A percentile compares a stretch with the other conserved stretches of the same genome.
phyloP scores from a whole-genome alignment of 2,113 vertebrate genomes.

The Nicator chloris region DNA sequence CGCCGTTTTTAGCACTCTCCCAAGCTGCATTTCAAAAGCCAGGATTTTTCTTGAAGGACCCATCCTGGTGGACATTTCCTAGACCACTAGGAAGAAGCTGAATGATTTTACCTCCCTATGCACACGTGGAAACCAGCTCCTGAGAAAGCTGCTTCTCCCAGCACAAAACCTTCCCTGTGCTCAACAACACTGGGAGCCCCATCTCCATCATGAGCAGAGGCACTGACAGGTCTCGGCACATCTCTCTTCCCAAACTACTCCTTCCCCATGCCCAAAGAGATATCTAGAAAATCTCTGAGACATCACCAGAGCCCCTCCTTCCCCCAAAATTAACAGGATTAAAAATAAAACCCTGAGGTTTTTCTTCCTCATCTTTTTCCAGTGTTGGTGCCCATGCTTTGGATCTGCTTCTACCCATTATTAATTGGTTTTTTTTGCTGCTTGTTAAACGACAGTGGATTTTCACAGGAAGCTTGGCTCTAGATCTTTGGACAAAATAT shows the following conservation, averaged over 20 bases:
- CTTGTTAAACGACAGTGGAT: neutral
- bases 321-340: neutral
- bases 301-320: neutral
- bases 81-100: neutral
- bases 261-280: neutral
- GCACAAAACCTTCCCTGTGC: neutral
- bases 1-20: conserved; percentile 66
- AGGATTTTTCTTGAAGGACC: conserved; percentile 62
- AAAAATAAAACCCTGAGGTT: neutral
- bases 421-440: neutral
- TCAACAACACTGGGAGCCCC: neutral
- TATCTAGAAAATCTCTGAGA: neutral
- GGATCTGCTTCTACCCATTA: neutral
- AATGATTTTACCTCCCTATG: neutral
- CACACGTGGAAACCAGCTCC: neutral
- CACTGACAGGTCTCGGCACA: neutral
- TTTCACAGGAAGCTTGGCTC: neutral
- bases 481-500: neutral
- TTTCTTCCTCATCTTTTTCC: neutral
- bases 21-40: conserved; percentile 63
- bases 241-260: neutral
- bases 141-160: neutral
- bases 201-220: neutral
- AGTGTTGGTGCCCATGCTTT: neutral
- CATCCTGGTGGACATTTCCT: conserved; percentile 58